Evolutionary conservation across 2,113 vertebrate species (phyloP).

Genomic region (Spheniscus mendiculus): DNA sequence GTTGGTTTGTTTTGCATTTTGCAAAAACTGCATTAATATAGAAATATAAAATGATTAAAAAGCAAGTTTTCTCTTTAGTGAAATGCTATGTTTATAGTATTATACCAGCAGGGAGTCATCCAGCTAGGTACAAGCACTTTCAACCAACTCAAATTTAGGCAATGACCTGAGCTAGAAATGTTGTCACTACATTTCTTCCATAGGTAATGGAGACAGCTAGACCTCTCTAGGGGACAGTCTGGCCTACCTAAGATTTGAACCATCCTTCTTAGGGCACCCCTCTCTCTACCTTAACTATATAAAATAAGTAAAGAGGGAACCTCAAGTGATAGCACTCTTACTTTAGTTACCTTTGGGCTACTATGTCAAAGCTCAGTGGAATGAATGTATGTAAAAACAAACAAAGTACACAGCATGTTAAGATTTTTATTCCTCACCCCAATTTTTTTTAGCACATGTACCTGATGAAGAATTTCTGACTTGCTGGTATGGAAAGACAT

Average conservation of each 20-base stretch:
- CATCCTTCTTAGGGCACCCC: fast-evolving
- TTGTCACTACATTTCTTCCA: not conserved
- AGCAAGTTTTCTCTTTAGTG: fast-evolving
- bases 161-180: not conserved
- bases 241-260: not conserved
- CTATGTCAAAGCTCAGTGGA: not conserved
- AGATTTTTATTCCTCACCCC: not conserved
- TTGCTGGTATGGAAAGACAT: not conserved
- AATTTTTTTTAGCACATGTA: not conserved
- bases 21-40: not conserved
- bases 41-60: not conserved
- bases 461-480: not conserved
- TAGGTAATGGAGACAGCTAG: not conserved
- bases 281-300: not conserved
- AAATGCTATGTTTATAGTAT: not conserved
- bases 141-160: not conserved
- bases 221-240: not conserved
- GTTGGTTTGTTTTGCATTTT: not conserved
- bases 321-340: not conserved
- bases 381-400: not conserved
- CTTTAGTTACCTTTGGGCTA: not conserved
- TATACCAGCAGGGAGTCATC: not conserved
- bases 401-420: not conserved
- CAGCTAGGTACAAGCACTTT: not conserved
- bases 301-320: not conserved